A percentile compares a stretch with the other conserved stretches of the same genome.
phyloP scores from a whole-genome alignment of 2,113 vertebrate species.

The Otis tarda region DNA sequence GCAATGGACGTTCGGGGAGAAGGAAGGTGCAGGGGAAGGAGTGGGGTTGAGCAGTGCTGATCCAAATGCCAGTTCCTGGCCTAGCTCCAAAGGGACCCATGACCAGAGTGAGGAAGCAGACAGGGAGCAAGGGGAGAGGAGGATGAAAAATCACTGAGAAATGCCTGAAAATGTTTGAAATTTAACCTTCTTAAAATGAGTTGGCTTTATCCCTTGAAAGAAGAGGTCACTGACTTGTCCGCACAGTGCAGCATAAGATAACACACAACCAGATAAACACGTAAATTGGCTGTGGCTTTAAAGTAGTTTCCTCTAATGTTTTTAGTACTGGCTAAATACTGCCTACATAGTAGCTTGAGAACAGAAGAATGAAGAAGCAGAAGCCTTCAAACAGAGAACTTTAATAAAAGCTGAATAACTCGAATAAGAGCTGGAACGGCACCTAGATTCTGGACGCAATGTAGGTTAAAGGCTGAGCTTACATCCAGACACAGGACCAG shows the following conservation, averaged over 20 bases:
- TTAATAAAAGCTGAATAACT: background rate
- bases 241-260: background rate
- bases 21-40: background rate
- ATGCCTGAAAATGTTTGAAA: background rate
- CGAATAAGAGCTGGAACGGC: background rate
- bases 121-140: background rate
- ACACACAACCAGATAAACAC: background rate
- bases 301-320: background rate
- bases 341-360: background rate
- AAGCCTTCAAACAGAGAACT: background rate
- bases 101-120: background rate
- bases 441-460: conserved; percentile 44
- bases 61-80: background rate
- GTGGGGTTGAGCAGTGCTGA: background rate
- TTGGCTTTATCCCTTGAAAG: background rate
- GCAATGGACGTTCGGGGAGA: background rate
- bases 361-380: background rate
- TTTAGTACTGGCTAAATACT: background rate
- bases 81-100: background rate
- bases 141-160: background rate
- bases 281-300: background rate
- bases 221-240: background rate
- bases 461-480: conserved; percentile 57
- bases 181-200: background rate
- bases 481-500: conserved; percentile 22